A percentile compares a stretch with the other conserved stretches of the same genome.
phyloP scores from a whole-genome alignment of 53 echinoderm and acorn worm species.

The Mesocentrotus franciscanus region DNA sequence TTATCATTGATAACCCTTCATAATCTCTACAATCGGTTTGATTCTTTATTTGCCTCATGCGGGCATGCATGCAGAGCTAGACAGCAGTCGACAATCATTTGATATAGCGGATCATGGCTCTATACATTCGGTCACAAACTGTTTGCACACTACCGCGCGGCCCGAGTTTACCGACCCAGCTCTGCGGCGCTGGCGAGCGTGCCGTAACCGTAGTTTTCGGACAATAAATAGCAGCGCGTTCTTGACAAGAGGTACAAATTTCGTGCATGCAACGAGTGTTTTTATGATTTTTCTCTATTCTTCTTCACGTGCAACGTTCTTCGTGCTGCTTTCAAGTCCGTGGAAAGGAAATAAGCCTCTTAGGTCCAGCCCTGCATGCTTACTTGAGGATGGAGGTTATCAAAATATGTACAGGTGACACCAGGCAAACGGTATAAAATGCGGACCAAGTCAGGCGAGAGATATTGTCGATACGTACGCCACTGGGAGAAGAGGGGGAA shows the following conservation, averaged over 20 bases:
- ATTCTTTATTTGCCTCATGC: slow-evolving; percentile 8
- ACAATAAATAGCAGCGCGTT: slow-evolving; percentile 36
- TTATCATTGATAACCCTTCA: slow-evolving; percentile 2
- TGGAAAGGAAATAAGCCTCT: slow-evolving; percentile 58
- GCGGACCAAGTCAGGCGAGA: slow-evolving; percentile 8
- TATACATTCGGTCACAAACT: slow-evolving; percentile 59
- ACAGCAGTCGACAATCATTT: not conserved
- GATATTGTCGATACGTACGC: not conserved
- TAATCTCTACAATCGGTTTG: not conserved
- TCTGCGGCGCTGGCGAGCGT: slow-evolving; percentile 25
- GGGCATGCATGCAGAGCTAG: not conserved
- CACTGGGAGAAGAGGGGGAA: no score
- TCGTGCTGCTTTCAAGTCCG: not conserved
- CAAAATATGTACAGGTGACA: slow-evolving; percentile 66
- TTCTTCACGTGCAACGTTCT: not conserved
- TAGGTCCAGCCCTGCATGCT: slow-evolving; percentile 18
- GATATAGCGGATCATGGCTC: not conserved
- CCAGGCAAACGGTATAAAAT: not conserved
- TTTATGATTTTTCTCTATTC: slow-evolving; percentile 9
- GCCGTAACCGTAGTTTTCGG: slow-evolving; percentile 62
- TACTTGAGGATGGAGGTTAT: slow-evolving; percentile 47
- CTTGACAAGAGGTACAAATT: slow-evolving; percentile 44
- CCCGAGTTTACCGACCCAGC: slow-evolving; percentile 47
- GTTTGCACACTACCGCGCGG: slow-evolving; percentile 44
- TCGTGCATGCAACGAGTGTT: slow-evolving; percentile 42